A percentile compares a stretch with the other conserved stretches of the same genome.
Evolutionary conservation across 2,888 invertebrate species (phyloP).

Genomic region (Aporophyla lueneburgensis): DNA sequence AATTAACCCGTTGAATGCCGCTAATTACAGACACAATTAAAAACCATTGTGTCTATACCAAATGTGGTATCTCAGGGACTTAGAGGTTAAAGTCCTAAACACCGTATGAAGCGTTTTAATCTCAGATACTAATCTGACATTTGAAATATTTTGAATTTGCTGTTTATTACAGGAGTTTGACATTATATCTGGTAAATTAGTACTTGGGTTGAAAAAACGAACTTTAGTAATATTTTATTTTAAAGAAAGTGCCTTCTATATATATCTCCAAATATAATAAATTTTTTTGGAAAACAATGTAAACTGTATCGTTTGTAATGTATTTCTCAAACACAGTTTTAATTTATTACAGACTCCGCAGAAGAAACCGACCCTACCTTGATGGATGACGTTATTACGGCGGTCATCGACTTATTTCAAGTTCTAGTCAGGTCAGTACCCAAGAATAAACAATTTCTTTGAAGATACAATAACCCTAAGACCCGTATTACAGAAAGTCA

Average conservation of each 20-base stretch:
- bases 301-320: background rate
- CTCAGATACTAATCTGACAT: no score
- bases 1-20: no score
- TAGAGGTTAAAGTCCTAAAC: no score
- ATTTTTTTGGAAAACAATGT: background rate
- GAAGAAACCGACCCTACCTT: slow-evolving; percentile 78
- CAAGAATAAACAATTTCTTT: background rate
- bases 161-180: no score
- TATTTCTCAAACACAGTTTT: background rate
- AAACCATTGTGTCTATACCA: no score
- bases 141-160: no score
- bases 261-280: background rate
- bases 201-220: no score
- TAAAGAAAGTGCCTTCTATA: background rate
- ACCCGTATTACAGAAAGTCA: no score
- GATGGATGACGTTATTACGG: slow-evolving; percentile 83
- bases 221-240: background rate
- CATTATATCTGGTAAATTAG: no score
- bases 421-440: slow-evolving; percentile 84
- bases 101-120: background rate
- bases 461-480: no score
- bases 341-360: slow-evolving; percentile 75
- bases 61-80: no score
- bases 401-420: slow-evolving; percentile 86
- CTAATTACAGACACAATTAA: no score